These are phyloP conservation scores for Tachina fera DNA, from an alignment of 2,888 invertebrate species.

Conservation along the genomic window DNA sequence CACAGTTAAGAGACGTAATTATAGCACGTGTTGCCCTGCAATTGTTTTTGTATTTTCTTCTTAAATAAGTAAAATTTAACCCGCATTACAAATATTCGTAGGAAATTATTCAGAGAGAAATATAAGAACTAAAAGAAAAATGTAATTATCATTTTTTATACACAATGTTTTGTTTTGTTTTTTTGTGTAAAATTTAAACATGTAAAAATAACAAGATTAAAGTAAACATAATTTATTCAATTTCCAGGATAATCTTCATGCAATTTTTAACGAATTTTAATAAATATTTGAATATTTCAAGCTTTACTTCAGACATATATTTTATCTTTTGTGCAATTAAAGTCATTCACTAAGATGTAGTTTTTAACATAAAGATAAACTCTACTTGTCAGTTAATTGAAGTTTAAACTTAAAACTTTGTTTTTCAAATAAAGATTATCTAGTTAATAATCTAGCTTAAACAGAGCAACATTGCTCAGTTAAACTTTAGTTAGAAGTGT, in stretches of 20 bases:
- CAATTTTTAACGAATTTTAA: background rate
- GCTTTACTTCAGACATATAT: too few species aligned
- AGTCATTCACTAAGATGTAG: too few species aligned
- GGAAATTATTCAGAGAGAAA: background rate
- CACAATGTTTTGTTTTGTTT: background rate
- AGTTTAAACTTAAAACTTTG: too few species aligned
- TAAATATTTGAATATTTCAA: too few species aligned
- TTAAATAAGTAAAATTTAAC: slow-evolving; percentile 6
- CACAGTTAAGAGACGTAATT: slow-evolving; percentile 64
- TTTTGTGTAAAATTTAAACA: slow-evolving; percentile 4
- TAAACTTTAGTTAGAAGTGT: too few species aligned
- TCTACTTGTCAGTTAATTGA: too few species aligned
- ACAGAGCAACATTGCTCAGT: too few species aligned
- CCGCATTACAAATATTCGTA: slow-evolving; percentile 46
- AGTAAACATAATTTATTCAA: background rate
- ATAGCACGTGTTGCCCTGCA: slow-evolving; percentile 68
- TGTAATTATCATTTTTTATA: background rate
- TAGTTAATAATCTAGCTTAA: too few species aligned
- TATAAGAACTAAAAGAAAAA: background rate
- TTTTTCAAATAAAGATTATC: too few species aligned
- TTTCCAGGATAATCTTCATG: background rate
- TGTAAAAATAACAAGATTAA: background rate
- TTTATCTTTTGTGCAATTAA: too few species aligned
- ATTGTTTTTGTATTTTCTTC: background rate
- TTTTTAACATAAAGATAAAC: too few species aligned